Base-by-base conservation (phyloP, 2,888 invertebrate species). In the Pediacus dermestoides region DNA sequence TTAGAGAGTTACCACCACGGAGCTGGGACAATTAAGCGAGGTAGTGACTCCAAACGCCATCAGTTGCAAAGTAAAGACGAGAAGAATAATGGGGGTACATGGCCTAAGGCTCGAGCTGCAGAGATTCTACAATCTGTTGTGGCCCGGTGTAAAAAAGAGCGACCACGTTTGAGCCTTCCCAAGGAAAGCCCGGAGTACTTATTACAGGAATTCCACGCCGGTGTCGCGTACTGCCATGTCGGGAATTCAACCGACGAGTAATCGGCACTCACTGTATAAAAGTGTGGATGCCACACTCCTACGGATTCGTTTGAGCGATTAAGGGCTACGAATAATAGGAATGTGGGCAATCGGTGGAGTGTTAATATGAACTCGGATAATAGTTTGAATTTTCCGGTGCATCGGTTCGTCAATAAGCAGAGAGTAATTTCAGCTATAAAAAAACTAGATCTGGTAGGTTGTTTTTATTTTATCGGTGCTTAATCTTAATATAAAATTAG, bases 71-170 rank as follows among this genome's bases (percentile, higher is more conserved):
- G 46, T 4, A 57, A 57, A 39, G 57, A 58, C 14, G 55, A 57
- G 21, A 82, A 82, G 52, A 86, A 86, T 63, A 90, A 90, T 64
- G 91, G 92, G 48, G 94, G 93, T 16, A 94, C 94, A 0, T 95
- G 95, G 95, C 95, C 95, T 0, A 90, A 93, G 65, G 91, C 90
- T 13, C 78, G 90, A 52, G 82, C 85, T 11, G 73, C 74, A 2
- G 85, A 85, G 32, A 73, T 85, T 48, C 76, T 84, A 16, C 54
- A 57, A 4, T 52, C 89, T 3, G 88, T 89, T 40, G 80, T 88
- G 0, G 86, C 86, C 0, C 73, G 86, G 34, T 81, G 50, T 6
- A 83, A 60, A 28, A 87, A 85, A 65, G 88, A 88, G 58, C 74
- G 89, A 16, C 81, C 86, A 0, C 82, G 88, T 0, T 68, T 90